Conservation (phyloP, 2,888 invertebrate species). For the Punctoribates punctum region DNA sequence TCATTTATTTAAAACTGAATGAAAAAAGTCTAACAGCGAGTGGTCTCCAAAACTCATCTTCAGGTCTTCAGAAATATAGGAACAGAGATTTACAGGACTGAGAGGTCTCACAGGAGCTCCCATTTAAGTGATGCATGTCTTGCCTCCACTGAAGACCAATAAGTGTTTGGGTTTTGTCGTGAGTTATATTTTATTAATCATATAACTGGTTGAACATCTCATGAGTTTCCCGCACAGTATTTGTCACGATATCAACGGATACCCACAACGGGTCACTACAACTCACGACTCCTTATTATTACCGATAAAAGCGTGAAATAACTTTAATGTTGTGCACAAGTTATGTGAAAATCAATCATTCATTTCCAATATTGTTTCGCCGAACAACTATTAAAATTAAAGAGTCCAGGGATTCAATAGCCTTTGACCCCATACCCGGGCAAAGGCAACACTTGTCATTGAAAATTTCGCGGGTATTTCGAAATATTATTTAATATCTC, state of each 20-base stretch:
- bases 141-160: too few species aligned
- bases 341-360: background rate
- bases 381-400: background rate
- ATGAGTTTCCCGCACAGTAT: background rate
- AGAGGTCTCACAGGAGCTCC: background rate
- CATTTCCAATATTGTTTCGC: background rate
- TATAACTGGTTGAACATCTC: background rate
- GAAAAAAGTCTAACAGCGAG: slow-evolving; percentile 26
- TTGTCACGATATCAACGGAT: slow-evolving; percentile 29
- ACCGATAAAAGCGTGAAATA: background rate
- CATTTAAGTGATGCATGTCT: too few species aligned
- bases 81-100: background rate
- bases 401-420: background rate
- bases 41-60: background rate
- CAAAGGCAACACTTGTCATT: too few species aligned
- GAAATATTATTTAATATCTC: too few species aligned
- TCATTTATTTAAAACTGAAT: slow-evolving; percentile 30
- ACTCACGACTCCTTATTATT: slow-evolving; percentile 1
- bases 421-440: background rate
- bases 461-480: too few species aligned
- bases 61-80: too few species aligned
- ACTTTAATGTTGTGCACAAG: background rate
- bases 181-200: slow-evolving; percentile 18
- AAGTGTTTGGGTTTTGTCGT: background rate
- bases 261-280: slow-evolving; percentile 5